A percentile compares a stretch with the other conserved stretches of the same genome.
These are phyloP conservation scores for Tinamus major DNA, from an alignment of 2,797 vertebrate species.

Conservation along the genomic window DNA sequence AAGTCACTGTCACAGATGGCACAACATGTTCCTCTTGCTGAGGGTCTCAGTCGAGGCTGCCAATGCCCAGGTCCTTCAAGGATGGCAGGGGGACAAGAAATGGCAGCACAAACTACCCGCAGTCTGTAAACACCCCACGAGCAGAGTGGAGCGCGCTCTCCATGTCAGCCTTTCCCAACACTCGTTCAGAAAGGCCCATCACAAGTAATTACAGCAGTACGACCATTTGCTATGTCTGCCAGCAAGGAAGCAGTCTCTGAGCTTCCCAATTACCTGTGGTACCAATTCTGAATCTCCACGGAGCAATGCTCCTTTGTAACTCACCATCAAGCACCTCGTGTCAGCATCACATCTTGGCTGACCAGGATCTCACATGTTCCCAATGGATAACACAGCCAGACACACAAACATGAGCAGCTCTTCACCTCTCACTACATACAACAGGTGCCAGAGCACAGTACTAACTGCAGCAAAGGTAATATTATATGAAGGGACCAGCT, in stretches of 20 bases:
- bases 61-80: not conserved
- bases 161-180: not conserved
- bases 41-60: not conserved
- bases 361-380: not conserved
- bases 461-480: not conserved
- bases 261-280: not conserved
- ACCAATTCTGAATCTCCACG: not conserved
- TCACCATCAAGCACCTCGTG: not conserved
- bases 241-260: not conserved
- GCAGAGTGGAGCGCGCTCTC: not conserved
- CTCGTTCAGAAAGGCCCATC: not conserved
- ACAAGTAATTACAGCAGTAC: not conserved
- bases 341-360: not conserved
- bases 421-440: not conserved
- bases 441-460: not conserved
- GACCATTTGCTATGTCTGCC: not conserved
- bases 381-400: not conserved
- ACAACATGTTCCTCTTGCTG: not conserved
- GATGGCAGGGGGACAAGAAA: not conserved
- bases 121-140: not conserved
- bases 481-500: not conserved
- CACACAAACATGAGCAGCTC: not conserved
- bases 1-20: not conserved
- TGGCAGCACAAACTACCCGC: not conserved
- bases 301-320: not conserved